Evolutionary conservation across 2,888 invertebrate species (phyloP).

Genomic region (Drosophila niveifrons): DNA sequence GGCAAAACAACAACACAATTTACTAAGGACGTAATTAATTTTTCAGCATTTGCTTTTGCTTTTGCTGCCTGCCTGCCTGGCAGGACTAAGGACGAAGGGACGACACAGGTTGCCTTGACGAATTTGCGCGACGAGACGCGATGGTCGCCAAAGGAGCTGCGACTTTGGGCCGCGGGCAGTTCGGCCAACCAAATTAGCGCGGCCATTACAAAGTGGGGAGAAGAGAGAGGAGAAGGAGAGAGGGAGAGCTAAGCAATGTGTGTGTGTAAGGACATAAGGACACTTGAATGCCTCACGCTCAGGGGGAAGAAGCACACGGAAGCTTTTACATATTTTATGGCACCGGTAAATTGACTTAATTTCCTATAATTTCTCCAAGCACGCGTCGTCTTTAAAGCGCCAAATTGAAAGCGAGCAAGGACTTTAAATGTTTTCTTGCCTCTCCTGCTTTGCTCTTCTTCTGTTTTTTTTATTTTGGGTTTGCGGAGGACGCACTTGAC

Average conservation of each 20-base stretch:
- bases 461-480: constrained; percentile 12
- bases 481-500: constrained; percentile 49
- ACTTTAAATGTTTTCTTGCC: constrained; percentile 41
- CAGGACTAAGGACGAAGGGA: not conserved
- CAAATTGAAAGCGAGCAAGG: constrained; percentile 59
- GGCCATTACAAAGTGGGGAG: constrained; percentile 39
- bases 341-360: constrained; percentile 77
- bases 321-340: constrained; percentile 75
- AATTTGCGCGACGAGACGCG: constrained; percentile 61
- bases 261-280: constrained; percentile 40
- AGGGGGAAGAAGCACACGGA: constrained; percentile 11
- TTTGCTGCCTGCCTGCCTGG: constrained; percentile 36
- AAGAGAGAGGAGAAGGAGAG: too few relatives aligned
- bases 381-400: constrained; percentile 55
- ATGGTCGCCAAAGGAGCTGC: constrained; percentile 52
- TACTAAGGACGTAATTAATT: constrained; percentile 84
- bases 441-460: too few relatives aligned
- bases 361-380: constrained; percentile 65
- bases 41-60: constrained; percentile 81
- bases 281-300: constrained; percentile 48
- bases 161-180: constrained; percentile 55
- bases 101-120: constrained; percentile 71
- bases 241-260: too few relatives aligned
- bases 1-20: constrained; percentile 25
- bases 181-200: constrained; percentile 74